A percentile compares a stretch with the other conserved stretches of the same genome.
Conservation (phyloP, 64 coral and sea anemone species). For the Dendronephthya gigantea region DNA sequence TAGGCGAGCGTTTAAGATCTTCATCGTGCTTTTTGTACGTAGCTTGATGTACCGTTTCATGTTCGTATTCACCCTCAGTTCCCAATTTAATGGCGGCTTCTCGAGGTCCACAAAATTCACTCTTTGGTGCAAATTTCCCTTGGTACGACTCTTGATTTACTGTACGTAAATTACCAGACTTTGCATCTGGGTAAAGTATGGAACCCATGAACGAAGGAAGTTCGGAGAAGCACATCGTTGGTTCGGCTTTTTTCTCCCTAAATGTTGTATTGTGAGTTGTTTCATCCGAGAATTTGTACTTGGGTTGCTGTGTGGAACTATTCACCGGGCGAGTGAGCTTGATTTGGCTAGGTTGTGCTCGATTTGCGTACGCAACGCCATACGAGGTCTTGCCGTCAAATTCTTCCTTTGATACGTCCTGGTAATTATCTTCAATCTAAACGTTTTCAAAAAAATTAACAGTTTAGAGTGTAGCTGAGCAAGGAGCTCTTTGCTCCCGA, state of each 20-base stretch:
- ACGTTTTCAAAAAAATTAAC: not conserved
- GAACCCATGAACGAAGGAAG: slow-evolving; percentile 67
- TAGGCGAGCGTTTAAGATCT: slow-evolving; percentile 41
- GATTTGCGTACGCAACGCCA: slow-evolving; percentile 48
- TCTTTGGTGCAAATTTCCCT: slow-evolving; percentile 62
- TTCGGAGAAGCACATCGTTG: slow-evolving; percentile 51
- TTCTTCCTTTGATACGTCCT: slow-evolving; percentile 33
- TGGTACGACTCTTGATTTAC: slow-evolving; percentile 86
- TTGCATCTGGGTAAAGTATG: slow-evolving; percentile 71
- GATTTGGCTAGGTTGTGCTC: slow-evolving; percentile 34
- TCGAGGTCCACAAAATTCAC: slow-evolving; percentile 34
- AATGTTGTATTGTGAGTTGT: slow-evolving; percentile 83
- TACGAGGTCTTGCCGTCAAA: slow-evolving; percentile 72
- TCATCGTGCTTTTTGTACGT: slow-evolving; percentile 53
- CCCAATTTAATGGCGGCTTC: slow-evolving; percentile 57
- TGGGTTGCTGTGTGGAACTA: slow-evolving; percentile 23
- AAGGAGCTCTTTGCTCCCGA: no score
- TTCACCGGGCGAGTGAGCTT: slow-evolving; percentile 68
- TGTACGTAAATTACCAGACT: slow-evolving; percentile 50
- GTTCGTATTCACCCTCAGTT: slow-evolving; percentile 64
- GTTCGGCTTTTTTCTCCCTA: slow-evolving; percentile 48
- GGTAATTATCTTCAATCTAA: slow-evolving; percentile 57
- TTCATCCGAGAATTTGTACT: slow-evolving; percentile 51
- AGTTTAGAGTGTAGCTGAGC: no score
- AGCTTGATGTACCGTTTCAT: slow-evolving; percentile 57